These are phyloP conservation scores for Caenorhabditis angaria DNA, from an alignment of 2,888 invertebrate species.

Conservation along the genomic window DNA sequence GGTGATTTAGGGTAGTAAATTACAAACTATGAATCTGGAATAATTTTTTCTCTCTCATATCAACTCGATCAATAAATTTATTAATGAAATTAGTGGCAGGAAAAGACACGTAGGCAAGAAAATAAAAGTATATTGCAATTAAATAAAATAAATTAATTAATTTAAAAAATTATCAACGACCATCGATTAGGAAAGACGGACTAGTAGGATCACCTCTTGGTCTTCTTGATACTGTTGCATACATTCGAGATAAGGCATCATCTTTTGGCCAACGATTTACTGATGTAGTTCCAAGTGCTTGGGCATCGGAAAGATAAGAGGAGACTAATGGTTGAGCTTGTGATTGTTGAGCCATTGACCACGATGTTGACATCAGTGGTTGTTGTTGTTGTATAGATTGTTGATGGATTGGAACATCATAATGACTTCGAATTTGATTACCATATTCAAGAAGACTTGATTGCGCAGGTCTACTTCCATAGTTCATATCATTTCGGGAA, in stretches of 20 bases:
- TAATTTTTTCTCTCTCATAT: not conserved
- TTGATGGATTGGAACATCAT: conserved; percentile 21
- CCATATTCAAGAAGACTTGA: conserved; percentile 65
- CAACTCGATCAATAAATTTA: not conserved
- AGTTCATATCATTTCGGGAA: conserved; percentile 67
- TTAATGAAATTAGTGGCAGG: conserved; percentile 8
- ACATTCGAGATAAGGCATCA: conserved; percentile 55
- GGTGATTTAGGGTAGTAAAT: too few species aligned
- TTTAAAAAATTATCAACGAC: conserved; percentile 34
- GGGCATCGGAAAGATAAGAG: not conserved
- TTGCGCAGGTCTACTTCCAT: conserved; percentile 66
- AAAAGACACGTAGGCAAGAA: conserved; percentile 12
- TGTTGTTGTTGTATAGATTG: conserved; percentile 43
- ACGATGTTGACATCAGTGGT: conserved; percentile 7
- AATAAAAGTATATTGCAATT: conserved; percentile 5
- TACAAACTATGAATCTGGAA: too few species aligned
- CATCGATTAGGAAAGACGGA: conserved; percentile 53
- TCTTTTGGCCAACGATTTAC: conserved; percentile 44
- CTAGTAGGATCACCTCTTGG: conserved; percentile 39
- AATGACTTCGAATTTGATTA: conserved; percentile 50
- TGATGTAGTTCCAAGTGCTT: not conserved
- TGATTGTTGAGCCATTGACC: conserved; percentile 35
- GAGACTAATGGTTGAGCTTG: conserved; percentile 20
- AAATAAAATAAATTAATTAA: not conserved
- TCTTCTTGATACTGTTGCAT: conserved; percentile 53